phyloP scores from a whole-genome alignment of 1,140 invertebrate species.

The Sinonovacula constricta region DNA sequence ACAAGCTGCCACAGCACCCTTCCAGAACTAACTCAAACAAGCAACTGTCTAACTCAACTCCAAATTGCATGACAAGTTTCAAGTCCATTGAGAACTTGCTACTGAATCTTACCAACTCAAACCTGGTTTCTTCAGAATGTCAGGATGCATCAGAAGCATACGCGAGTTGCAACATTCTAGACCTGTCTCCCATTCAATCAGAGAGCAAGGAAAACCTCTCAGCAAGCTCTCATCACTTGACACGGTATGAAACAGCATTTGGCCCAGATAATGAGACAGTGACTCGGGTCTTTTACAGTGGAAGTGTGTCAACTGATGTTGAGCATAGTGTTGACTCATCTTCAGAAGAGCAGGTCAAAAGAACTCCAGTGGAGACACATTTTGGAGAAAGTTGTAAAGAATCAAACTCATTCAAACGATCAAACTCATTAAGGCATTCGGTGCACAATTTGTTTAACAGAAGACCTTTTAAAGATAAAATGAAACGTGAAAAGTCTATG shows the following conservation, averaged over 20 bases:
- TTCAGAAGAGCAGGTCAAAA: slow-evolving; percentile 44
- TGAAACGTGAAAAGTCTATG: slow-evolving; percentile 25
- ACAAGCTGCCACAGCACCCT: neutral
- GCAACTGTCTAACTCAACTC: slow-evolving; percentile 29
- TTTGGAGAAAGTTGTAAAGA: slow-evolving; percentile 48
- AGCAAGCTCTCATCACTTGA: slow-evolving; percentile 51
- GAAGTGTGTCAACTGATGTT: slow-evolving; percentile 68
- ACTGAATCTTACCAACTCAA: slow-evolving; percentile 62
- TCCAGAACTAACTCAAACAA: neutral
- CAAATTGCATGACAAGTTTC: slow-evolving; percentile 55
- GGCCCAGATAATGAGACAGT: slow-evolving; percentile 74
- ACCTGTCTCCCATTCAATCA: slow-evolving; percentile 61
- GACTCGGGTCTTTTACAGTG: slow-evolving; percentile 69
- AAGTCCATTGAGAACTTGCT: slow-evolving; percentile 78
- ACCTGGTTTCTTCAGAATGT: slow-evolving; percentile 34
- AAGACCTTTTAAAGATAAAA: slow-evolving; percentile 42
- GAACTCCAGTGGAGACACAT: slow-evolving; percentile 65
- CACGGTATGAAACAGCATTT: slow-evolving; percentile 73
- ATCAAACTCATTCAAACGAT: slow-evolving; percentile 8
- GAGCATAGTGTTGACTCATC: slow-evolving; percentile 57
- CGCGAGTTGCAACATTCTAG: slow-evolving; percentile 51
- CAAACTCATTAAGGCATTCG: slow-evolving; percentile 30
- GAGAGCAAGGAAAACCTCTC: slow-evolving; percentile 32
- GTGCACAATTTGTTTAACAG: slow-evolving; percentile 44
- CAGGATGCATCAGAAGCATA: slow-evolving; percentile 45